A percentile compares a stretch with the other conserved stretches of the same genome.
Evolutionary conservation across 2,888 invertebrate species (phyloP).

Genomic region (Aphidius colemani): DNA sequence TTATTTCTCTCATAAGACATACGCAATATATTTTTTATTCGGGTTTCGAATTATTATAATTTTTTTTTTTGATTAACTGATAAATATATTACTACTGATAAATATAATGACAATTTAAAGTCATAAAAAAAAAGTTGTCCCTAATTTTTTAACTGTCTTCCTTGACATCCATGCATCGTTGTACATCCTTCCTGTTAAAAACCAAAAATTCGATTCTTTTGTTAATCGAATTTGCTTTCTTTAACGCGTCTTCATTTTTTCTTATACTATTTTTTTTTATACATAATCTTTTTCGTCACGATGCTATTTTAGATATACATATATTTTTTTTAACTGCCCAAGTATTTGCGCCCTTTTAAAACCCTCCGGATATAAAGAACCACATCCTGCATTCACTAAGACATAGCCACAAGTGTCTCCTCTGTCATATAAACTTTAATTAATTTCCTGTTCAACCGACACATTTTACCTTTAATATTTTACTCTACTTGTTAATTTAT

Average conservation of each 20-base stretch:
- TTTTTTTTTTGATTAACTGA: no score
- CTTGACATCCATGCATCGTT: conserved; percentile 41
- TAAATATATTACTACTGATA: background rate
- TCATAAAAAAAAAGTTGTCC: background rate
- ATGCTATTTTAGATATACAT: conserved; percentile 29
- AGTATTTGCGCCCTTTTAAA: conserved; percentile 29
- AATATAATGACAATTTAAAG: background rate
- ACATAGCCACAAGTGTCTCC: conserved; percentile 34
- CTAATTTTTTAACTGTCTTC: conserved; percentile 13
- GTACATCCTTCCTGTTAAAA: conserved; percentile 45
- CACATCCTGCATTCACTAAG: conserved; percentile 42
- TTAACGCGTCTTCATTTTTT: conserved; percentile 34
- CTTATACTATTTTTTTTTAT: conserved; percentile 15
- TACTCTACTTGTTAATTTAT: conserved; percentile 6
- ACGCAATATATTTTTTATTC: no score
- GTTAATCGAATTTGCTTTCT: conserved; percentile 31
- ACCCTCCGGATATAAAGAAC: conserved; percentile 38
- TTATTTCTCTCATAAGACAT: no score
- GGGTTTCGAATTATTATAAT: no score
- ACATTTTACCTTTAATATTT: conserved; percentile 23
- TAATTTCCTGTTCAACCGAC: conserved; percentile 41
- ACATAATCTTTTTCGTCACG: no score
- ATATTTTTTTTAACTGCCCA: conserved; percentile 18
- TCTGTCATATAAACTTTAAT: conserved; percentile 36
- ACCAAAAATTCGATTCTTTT: conserved; percentile 27